phyloP scores from a whole-genome alignment of 2,113 vertebrate species.

The Baryphthengus martii region DNA sequence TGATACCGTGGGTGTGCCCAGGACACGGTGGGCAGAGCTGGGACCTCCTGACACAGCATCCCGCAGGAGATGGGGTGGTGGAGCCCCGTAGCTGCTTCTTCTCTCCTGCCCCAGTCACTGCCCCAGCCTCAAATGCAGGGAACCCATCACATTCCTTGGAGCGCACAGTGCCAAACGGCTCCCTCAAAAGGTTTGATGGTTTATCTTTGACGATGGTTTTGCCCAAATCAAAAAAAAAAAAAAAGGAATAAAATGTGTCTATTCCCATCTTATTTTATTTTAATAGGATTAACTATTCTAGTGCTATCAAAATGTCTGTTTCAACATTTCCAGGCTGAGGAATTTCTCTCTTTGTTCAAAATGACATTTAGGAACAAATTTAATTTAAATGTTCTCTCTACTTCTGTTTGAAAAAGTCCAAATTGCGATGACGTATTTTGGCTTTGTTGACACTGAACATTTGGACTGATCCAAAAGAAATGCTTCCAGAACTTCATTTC shows the following conservation, averaged over 20 bases:
- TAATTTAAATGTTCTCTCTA: conserved; percentile 16
- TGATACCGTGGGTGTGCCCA: not conserved
- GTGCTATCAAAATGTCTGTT: conserved; percentile 41
- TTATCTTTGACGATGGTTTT: not conserved
- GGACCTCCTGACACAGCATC: not conserved
- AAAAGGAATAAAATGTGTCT: not conserved
- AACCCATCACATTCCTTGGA: not conserved
- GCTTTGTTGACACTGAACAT: conserved; percentile 44
- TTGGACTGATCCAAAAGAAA: conserved; percentile 27
- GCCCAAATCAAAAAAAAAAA: not conserved
- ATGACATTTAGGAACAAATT: conserved; percentile 43
- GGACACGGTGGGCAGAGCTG: not conserved
- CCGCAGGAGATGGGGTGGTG: not conserved
- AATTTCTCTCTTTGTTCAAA: conserved; percentile 53
- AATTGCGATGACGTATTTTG: conserved; percentile 15
- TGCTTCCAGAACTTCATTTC: conserved; percentile 15
- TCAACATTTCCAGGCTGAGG: conserved; percentile 20
- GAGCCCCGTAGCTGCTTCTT: not conserved
- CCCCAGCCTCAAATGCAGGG: not conserved
- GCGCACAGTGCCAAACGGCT: not conserved
- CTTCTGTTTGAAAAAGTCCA: conserved; percentile 35
- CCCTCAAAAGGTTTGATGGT: not conserved
- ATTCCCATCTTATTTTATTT: conserved; percentile 16
- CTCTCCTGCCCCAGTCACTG: not conserved
- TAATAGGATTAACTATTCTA: conserved; percentile 40